Evolutionary conservation across 1,140 invertebrate species (phyloP), one percentile per base, ranked within the genome.

Genomic region (Trichogramma pretiosum): DNA sequence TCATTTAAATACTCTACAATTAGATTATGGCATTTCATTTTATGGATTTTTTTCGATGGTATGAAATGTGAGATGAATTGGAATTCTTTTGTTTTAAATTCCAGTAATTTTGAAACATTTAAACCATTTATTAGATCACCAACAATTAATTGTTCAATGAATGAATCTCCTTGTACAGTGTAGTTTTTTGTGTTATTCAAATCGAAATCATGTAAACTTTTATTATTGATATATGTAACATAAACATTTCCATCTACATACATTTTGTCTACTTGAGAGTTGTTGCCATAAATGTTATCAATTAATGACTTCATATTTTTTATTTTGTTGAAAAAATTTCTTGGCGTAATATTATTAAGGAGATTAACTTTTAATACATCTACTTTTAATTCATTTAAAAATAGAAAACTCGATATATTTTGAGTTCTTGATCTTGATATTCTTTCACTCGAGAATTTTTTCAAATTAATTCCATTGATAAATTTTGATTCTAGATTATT

Each of bases 101-200:
- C 47, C 0, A 61, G 36, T 3, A 37, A 23, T 30, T 63, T 35
- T 0, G 57, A 48, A 5, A 68, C 54, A 43, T 66, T 58, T 0
- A 56, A 47, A 16, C 43, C 50, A 34, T 68, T 66, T 8, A 65
- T 18, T 0, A 57, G 46, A 7, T 55, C 60, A 3, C 46, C 9
- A 2, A 68, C 45, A 2, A 30, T 56, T 23, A 68, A 36, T 22
- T 64, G 53, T 33, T 55, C 17, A 2, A 65, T 57, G 8, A 43
- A 28, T 1, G 56, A 30, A 14, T 52, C 18, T 8, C 48, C 21
- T 13, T 56, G 39, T n/a, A n/a, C n/a, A n/a, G n/a, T n/a, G n/a
- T n/a, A 46, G 8, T 45, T 37, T 0, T 42, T 47, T 32, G 56
- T 55, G 26, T 24, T 18, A n/a, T 56, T 13, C 9, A 48, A 9